These are phyloP conservation scores for Chrysocyon brachyurus DNA, from an alignment of 2,797 vertebrate genomes.

Conservation along the genomic window DNA sequence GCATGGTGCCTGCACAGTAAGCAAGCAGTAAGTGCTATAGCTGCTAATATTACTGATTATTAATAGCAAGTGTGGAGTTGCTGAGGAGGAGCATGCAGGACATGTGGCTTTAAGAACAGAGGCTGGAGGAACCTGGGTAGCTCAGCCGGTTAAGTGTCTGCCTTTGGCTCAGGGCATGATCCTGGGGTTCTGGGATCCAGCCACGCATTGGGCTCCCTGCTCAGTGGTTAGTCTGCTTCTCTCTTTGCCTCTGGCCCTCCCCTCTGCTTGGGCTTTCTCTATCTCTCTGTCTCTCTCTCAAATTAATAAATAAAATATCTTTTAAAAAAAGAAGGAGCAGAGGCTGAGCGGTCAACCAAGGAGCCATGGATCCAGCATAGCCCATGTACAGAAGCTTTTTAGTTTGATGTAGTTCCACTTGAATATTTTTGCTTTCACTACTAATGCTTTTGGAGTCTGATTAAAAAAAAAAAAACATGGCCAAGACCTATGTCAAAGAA, in stretches of 20 bases:
- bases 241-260: background rate
- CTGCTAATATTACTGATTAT: background rate
- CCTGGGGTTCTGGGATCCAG: background rate
- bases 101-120: background rate
- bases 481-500: too few relatives aligned
- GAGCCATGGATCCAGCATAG: too few relatives aligned
- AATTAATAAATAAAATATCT: background rate
- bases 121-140: background rate
- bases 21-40: background rate
- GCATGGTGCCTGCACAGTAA: background rate
- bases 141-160: background rate
- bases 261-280: background rate
- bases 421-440: too few relatives aligned
- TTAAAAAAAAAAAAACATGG: too few relatives aligned
- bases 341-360: background rate
- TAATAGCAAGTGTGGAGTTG: background rate
- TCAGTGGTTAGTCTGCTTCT: background rate
- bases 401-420: too few relatives aligned
- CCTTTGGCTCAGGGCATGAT: background rate
- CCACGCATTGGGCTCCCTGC: rapidly evolving
- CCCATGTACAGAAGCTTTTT: too few relatives aligned
- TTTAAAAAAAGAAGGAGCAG: background rate
- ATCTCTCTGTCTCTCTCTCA: background rate
- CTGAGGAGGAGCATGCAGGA: background rate
- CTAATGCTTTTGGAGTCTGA: too few relatives aligned